These are phyloP conservation scores for Cydia fagiglandana DNA, from an alignment of 1,140 invertebrate species.

Conservation along the genomic window DNA sequence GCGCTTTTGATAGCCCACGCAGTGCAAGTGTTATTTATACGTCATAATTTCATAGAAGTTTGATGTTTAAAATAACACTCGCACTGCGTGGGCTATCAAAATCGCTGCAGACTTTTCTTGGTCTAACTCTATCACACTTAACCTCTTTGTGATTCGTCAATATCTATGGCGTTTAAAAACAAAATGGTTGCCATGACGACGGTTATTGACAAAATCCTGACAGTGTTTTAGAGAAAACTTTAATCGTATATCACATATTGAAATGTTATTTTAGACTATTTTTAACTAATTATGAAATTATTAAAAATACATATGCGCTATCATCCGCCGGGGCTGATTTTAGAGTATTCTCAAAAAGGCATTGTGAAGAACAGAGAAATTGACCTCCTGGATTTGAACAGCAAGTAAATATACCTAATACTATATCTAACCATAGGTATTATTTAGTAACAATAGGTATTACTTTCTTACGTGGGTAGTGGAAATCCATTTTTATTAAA, in stretches of 20 bases:
- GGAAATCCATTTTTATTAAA: too few relatives aligned
- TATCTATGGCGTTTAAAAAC: background rate
- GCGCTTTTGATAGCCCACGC: too few relatives aligned
- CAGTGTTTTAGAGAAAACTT: constrained; percentile 49
- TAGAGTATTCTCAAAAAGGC: constrained; percentile 81
- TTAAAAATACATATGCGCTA: constrained; percentile 84
- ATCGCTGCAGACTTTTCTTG: too few relatives aligned
- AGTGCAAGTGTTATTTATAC: too few relatives aligned
- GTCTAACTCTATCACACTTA: background rate
- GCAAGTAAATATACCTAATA: constrained; percentile 71
- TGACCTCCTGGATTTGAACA: constrained; percentile 81
- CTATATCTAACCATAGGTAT: background rate
- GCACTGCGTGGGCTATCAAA: too few relatives aligned
- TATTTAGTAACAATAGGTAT: too few relatives aligned
- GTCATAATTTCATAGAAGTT: too few relatives aligned
- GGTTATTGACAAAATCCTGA: constrained; percentile 65
- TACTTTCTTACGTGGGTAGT: too few relatives aligned
- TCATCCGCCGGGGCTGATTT: constrained; percentile 83
- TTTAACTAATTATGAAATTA: constrained; percentile 79
- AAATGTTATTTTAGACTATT: constrained; percentile 40
- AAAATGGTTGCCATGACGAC: constrained; percentile 52
- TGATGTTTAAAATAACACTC: too few relatives aligned
- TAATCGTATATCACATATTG: constrained; percentile 38
- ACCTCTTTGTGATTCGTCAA: background rate
- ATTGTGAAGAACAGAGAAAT: constrained; percentile 82